These are phyloP conservation scores for Tachuris rubrigastra DNA, from an alignment of 2,113 vertebrate genomes.

Conservation along the genomic window DNA sequence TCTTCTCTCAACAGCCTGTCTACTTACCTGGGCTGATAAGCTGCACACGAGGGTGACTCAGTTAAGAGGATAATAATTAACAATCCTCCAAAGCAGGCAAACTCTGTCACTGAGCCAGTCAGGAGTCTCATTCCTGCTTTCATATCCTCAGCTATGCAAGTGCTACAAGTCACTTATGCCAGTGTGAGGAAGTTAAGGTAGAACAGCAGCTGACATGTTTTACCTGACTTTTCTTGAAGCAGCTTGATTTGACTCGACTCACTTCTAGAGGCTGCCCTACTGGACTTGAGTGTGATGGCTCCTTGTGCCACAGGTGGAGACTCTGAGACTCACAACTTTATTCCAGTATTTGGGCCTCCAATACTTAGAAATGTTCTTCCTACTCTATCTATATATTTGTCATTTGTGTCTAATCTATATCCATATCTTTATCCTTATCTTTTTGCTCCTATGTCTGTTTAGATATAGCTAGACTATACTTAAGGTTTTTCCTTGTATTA, in stretches of 20 bases:
- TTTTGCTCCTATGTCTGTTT: background rate
- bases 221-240: background rate
- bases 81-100: conserved; percentile 6
- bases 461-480: background rate
- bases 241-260: background rate
- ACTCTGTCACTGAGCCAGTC: background rate
- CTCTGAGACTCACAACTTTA: background rate
- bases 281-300: background rate
- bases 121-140: background rate
- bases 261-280: background rate
- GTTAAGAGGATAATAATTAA: conserved; percentile 52
- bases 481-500: background rate
- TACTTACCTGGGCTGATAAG: conserved; percentile 32
- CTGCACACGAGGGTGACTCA: background rate
- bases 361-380: background rate
- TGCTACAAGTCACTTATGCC: background rate
- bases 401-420: background rate
- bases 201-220: background rate
- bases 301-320: background rate
- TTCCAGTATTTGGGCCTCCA: background rate
- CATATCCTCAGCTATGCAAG: background rate
- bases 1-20: background rate
- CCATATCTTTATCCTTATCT: background rate
- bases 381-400: background rate
- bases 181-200: background rate